Evolutionary conservation across 2,888 invertebrate genomes (phyloP).

Genomic region (Drosophila meridiana): DNA sequence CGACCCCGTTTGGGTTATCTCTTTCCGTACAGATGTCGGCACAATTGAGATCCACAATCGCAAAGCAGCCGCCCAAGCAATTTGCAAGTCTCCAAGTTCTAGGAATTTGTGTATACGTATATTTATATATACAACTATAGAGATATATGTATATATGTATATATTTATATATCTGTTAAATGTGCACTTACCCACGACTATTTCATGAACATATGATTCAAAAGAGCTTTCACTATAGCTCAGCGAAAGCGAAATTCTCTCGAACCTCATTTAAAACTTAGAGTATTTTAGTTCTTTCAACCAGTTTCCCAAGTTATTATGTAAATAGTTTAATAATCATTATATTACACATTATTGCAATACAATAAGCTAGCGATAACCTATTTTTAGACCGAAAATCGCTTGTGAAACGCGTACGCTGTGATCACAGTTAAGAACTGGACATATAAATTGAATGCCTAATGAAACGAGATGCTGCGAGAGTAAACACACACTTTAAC

Average conservation of each 20-base stretch:
- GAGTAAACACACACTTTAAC: background rate
- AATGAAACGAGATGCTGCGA: background rate
- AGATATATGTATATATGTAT: background rate
- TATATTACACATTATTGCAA: background rate
- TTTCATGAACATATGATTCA: background rate
- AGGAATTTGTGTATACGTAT: background rate
- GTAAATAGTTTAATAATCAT: background rate
- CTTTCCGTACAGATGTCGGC: slow-evolving; percentile 12
- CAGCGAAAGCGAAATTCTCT: background rate
- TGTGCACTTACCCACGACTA: background rate
- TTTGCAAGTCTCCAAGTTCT: background rate
- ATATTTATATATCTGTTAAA: background rate
- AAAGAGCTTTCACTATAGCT: background rate
- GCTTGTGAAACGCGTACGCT: background rate
- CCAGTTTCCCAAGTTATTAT: background rate
- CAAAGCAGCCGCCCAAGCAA: background rate
- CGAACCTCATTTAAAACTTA: background rate
- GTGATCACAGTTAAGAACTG: background rate
- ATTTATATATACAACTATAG: background rate
- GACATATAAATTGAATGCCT: background rate
- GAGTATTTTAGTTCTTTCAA: background rate
- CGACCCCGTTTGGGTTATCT: slow-evolving; percentile 43
- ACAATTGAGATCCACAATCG: slow-evolving; percentile 12
- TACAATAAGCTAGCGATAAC: background rate
- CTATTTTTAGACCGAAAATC: background rate